Evolutionary conservation across 2,888 invertebrate genomes (phyloP).

Genomic region (Ommatoiulus sabulosus): DNA sequence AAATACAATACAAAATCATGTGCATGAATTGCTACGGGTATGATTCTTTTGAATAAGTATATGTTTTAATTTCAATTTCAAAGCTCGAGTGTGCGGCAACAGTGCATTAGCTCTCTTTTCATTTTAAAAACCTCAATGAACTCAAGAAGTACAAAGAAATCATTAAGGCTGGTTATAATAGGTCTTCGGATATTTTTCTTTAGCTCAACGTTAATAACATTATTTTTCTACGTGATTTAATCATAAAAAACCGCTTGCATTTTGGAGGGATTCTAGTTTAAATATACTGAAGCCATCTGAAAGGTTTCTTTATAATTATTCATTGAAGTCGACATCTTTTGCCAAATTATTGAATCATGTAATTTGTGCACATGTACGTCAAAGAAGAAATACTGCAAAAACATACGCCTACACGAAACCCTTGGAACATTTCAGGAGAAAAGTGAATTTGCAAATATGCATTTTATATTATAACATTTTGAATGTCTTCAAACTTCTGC

Average conservation of each 20-base stretch:
- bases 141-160: not conserved
- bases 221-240: not conserved
- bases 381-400: not conserved
- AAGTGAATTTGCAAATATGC: not conserved
- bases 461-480: not conserved
- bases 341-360: not conserved
- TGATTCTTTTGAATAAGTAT: not conserved
- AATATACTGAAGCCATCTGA: not conserved
- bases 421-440: not conserved
- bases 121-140: not conserved
- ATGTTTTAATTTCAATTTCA: not conserved
- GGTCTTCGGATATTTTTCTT: not conserved
- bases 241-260: not conserved
- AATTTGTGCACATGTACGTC: not conserved
- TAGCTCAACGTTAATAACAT: not conserved
- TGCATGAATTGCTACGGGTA: not conserved
- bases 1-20: too few relatives aligned
- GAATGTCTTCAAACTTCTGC: not conserved
- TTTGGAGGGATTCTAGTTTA: not conserved
- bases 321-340: too few relatives aligned
- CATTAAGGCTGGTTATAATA: not conserved
- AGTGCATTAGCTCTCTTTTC: not conserved
- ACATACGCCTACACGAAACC: not conserved
- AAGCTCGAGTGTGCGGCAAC: too few relatives aligned
- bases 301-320: not conserved